Percentiles rank a stretch among this genome's conserved stretches.
Conservation (phyloP, 2,888 invertebrate species). For the Uloborus plumipes region DNA sequence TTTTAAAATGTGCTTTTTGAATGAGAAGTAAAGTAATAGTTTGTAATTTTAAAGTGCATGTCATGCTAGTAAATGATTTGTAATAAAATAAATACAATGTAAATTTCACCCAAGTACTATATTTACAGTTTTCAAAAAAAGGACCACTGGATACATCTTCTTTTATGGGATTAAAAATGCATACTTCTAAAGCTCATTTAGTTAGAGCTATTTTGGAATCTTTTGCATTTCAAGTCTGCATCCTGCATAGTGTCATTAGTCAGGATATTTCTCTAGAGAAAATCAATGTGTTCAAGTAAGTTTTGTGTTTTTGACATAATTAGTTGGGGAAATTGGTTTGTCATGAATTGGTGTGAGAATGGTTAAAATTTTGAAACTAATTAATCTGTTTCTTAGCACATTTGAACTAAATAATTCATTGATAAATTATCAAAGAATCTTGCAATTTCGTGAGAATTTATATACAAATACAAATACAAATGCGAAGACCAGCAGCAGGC, state of each 20-base stretch:
- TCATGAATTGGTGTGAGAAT: not conserved
- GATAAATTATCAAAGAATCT: not conserved
- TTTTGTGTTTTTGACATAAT: not conserved
- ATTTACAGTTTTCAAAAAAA: slow-evolving; percentile 85
- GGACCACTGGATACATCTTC: slow-evolving; percentile 87
- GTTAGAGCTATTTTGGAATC: slow-evolving; percentile 88
- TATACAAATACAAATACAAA: no score
- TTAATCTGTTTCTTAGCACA: not conserved
- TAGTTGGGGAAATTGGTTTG: no score
- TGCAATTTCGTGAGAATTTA: not conserved
- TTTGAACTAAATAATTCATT: not conserved
- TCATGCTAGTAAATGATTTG: not conserved
- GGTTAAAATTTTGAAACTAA: slow-evolving; percentile 5
- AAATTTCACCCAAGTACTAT: no score
- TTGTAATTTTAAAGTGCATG: not conserved
- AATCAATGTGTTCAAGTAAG: not conserved
- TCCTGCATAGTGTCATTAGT: slow-evolving; percentile 80
- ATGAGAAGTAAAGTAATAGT: not conserved
- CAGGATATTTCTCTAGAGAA: no score
- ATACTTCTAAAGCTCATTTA: slow-evolving; percentile 83
- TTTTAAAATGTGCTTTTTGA: no score
- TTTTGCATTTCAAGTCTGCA: slow-evolving; percentile 84
- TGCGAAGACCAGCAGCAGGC: no score
- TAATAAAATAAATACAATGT: no score
- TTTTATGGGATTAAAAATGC: slow-evolving; percentile 82